phyloP scores from a whole-genome alignment of 2,797 vertebrate species.

The Pseudomugil gertrudae region DNA sequence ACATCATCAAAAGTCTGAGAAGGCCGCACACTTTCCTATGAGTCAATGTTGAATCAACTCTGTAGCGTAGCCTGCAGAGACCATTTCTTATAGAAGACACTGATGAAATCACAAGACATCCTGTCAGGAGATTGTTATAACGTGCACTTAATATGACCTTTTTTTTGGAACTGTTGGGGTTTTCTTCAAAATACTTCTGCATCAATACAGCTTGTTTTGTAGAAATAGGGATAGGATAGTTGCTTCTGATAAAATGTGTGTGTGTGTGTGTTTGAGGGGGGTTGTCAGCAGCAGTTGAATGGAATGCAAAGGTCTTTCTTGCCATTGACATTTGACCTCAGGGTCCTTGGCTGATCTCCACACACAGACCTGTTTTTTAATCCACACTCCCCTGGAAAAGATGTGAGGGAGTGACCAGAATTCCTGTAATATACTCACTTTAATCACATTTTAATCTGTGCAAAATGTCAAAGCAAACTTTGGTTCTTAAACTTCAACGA shows the following conservation, averaged over 20 bases:
- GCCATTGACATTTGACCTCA: conserved; percentile 77
- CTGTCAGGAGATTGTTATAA: conserved; percentile 30
- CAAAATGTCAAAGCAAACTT: not conserved
- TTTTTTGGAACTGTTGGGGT: conserved; percentile 48
- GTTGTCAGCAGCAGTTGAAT: conserved; percentile 50
- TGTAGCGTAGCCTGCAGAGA: conserved; percentile 8
- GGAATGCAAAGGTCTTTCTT: conserved; percentile 80
- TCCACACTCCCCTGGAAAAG: conserved; percentile 69
- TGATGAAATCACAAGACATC: conserved; percentile 37
- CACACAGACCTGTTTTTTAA: conserved; percentile 78
- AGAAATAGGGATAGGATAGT: conserved; percentile 34
- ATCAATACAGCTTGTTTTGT: conserved; percentile 13
- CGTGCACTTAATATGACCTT: conserved; percentile 38
- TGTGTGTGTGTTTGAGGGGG: conserved; percentile 6
- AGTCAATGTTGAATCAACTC: conserved; percentile 56
- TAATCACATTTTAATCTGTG: not conserved
- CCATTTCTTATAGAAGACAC: conserved; percentile 23
- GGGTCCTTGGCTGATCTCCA: conserved; percentile 71
- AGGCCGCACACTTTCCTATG: conserved; percentile 14
- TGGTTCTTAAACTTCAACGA: not conserved
- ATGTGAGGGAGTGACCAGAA: conserved; percentile 45
- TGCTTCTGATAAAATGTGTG: conserved; percentile 8
- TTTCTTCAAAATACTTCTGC: conserved; percentile 19
- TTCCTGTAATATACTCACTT: conserved; percentile 12
- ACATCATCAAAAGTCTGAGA: conserved; percentile 33